Base-by-base conservation (phyloP, 1,140 invertebrate species). In the Platyura marginata region DNA sequence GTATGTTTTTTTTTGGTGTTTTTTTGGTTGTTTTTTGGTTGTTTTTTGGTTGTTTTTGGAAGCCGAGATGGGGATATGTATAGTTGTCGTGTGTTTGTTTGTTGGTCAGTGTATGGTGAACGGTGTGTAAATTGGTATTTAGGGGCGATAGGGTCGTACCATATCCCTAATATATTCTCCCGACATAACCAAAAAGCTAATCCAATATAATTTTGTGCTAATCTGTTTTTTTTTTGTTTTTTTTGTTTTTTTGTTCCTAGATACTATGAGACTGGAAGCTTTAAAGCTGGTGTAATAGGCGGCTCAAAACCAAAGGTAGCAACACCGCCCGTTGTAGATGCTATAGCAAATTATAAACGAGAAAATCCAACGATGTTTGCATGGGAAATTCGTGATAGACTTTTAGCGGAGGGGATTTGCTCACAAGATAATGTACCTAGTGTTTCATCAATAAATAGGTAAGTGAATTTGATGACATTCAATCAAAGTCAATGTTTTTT, bases 341-440 rank as follows among this genome's bases (percentile, higher is more conserved):
- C 93, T 34, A 99, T 99, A 48, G 88, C 92, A 2, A 86, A 89
- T 49, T 98, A 98, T 71, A 99, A 99, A 63, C 72, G 90, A 46
- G 91, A 97, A 63, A 98, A 98, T 66, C 95, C 95, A 0, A 98
- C 94, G 15, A 98, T 98, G 93, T 98, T 98, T 63, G 95, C 95
- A 2, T 98, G 95, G 95, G 95, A 99, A 65, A 99, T 98, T 54
- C 70, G 95, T 29, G 94, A 98, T 66, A 74, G 92, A 64, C 75
- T 99, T 49, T 72, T 98, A 42, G 81, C 90, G 2, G 95, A 98
- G 61, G 86, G 85, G 23, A 92, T 98, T 55, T 98, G 95, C 65
- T 92, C 91, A 42, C 88, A 94, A 62, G 95, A 98, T 63, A 98
- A 96, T 66, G 94, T 98, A 48, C 95, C 95, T 56, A 94, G 88